phyloP scores from a whole-genome alignment of 2,113 vertebrate genomes.

The Sialia sialis region DNA sequence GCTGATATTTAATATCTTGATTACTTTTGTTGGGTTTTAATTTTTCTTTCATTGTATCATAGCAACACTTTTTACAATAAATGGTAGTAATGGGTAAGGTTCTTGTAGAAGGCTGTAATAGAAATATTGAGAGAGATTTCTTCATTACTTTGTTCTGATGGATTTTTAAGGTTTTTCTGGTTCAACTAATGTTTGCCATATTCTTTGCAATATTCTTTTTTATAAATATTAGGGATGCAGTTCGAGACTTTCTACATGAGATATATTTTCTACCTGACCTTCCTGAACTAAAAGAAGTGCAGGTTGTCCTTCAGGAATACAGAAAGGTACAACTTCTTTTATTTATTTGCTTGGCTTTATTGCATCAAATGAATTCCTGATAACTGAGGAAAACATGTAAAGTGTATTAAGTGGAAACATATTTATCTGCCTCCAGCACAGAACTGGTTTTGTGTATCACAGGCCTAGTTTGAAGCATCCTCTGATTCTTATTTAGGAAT shows the following conservation, averaged over 20 bases:
- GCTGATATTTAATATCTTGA: neutral
- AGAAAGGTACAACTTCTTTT: constrained; percentile 82
- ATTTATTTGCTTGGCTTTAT: neutral
- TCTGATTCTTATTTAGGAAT: neutral
- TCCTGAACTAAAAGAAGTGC: constrained; percentile 89
- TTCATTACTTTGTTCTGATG: neutral
- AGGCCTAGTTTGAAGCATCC: neutral
- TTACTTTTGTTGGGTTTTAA: neutral
- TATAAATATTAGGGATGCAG: constrained; percentile 80
- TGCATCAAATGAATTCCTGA: neutral
- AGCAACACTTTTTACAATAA: neutral
- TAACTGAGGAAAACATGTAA: neutral
- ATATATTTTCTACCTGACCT: constrained; percentile 97
- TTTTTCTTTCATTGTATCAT: neutral
- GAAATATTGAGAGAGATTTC: neutral
- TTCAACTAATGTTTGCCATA: neutral
- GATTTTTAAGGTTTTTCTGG: neutral
- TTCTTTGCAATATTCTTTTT: neutral
- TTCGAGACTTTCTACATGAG: constrained; percentile 95
- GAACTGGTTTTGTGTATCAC: neutral
- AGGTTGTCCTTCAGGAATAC: constrained; percentile 89
- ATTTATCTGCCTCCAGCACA: neutral
- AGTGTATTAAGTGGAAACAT: neutral
- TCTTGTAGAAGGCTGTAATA: neutral
- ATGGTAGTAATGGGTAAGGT: neutral